Evolutionary conservation across 2,797 vertebrate genomes (phyloP).

Genomic region (Thamnophis elegans): DNA sequence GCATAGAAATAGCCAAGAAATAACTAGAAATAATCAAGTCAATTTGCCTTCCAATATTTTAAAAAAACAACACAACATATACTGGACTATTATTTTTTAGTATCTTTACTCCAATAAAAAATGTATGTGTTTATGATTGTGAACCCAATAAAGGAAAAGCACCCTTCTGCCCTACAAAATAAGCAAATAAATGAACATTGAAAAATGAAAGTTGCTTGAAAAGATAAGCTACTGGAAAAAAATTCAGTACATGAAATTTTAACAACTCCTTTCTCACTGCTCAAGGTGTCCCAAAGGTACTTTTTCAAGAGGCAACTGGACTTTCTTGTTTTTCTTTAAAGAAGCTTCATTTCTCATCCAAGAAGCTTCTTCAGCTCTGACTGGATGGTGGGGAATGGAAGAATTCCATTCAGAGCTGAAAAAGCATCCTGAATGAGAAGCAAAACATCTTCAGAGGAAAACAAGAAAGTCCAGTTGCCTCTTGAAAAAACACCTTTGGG

Average conservation of each 20-base stretch:
- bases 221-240: not conserved
- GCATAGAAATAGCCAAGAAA: not conserved
- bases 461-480: too few species aligned
- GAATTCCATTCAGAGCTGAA: too few species aligned
- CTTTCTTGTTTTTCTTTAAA: too few species aligned
- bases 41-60: slow-evolving; percentile 8
- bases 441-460: too few species aligned
- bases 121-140: not conserved
- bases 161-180: not conserved
- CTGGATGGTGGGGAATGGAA: too few species aligned
- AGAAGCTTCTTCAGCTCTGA: too few species aligned
- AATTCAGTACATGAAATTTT: not conserved
- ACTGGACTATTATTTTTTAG: not conserved
- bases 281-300: not conserved
- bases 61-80: not conserved
- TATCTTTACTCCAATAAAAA: not conserved
- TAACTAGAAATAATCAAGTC: slow-evolving; percentile 9
- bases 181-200: not conserved
- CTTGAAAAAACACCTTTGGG: too few species aligned
- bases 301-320: too few species aligned
- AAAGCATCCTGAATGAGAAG: too few species aligned
- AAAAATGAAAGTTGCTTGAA: not conserved
- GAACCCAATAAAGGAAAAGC: not conserved
- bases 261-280: not conserved
- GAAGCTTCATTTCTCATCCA: too few species aligned